Percentiles rank a stretch among this genome's conserved stretches.
Evolutionary conservation across 1,140 invertebrate species (phyloP).

Genomic region (Drosophila auraria): DNA sequence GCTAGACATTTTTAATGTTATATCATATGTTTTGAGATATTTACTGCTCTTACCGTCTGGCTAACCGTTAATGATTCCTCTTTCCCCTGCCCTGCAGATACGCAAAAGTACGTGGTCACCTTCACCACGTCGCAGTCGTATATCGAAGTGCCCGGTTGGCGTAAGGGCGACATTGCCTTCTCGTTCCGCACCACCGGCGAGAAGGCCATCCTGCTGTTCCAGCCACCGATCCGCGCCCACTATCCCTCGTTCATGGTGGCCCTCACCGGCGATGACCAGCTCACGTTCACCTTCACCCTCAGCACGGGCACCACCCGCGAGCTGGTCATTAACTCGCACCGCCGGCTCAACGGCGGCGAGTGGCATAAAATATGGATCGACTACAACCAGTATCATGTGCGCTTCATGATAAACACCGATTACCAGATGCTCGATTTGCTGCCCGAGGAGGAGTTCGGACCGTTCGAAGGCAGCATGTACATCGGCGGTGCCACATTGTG

Average conservation of each 20-base stretch:
- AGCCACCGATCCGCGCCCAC: slow-evolving; percentile 94
- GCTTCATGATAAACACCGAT: slow-evolving; percentile 96
- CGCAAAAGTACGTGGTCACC: slow-evolving; percentile 96
- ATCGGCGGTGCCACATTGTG: slow-evolving; percentile 95
- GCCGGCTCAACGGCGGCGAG: slow-evolving; percentile 94
- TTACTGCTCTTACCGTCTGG: slow-evolving; percentile 15
- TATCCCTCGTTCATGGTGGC: slow-evolving; percentile 96
- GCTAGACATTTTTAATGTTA: background rate
- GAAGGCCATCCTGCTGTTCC: slow-evolving; percentile 95
- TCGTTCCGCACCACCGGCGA: slow-evolving; percentile 96
- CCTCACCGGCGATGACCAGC: slow-evolving; percentile 92
- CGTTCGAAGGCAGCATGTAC: slow-evolving; percentile 96
- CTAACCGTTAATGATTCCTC: slow-evolving; percentile 6
- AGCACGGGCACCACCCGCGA: slow-evolving; percentile 92
- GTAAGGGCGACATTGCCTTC: slow-evolving; percentile 95
- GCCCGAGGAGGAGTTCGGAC: slow-evolving; percentile 94
- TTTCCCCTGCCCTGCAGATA: slow-evolving; percentile 87
- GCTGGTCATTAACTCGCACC: slow-evolving; percentile 91
- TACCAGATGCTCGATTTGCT: slow-evolving; percentile 94
- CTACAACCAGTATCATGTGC: slow-evolving; percentile 96
- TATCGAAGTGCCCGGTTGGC: slow-evolving; percentile 96
- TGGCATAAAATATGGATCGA: slow-evolving; percentile 98
- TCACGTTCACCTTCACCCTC: slow-evolving; percentile 96
- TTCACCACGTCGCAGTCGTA: slow-evolving; percentile 96
- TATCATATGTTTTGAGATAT: background rate